These are phyloP conservation scores for Acanthosepion esculentum DNA, from an alignment of 2,888 invertebrate species.

Conservation along the genomic window DNA sequence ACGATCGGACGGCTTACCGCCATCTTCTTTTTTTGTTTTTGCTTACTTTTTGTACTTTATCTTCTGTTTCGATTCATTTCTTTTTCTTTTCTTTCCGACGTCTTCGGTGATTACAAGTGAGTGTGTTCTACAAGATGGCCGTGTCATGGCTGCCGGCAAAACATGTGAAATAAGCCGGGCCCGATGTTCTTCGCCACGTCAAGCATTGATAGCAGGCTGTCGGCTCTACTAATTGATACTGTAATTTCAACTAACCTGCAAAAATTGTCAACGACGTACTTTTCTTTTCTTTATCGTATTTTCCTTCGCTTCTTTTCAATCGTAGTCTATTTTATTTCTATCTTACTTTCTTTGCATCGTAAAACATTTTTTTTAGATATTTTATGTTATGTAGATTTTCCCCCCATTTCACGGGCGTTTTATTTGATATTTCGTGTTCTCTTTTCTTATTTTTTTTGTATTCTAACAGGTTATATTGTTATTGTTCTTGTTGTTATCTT, in stretches of 20 bases:
- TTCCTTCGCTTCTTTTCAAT: neutral
- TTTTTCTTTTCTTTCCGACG: conserved; percentile 10
- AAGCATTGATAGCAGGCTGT: conserved; percentile 33
- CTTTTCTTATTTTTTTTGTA: neutral
- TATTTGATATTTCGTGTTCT: neutral
- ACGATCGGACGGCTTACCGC: neutral
- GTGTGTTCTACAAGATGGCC: conserved; percentile 33
- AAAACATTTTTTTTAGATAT: neutral
- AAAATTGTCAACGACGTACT: neutral
- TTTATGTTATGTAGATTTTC: neutral
- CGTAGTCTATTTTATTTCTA: neutral
- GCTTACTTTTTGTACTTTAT: neutral
- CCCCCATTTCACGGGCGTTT: neutral
- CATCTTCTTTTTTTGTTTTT: neutral
- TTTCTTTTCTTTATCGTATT: neutral
- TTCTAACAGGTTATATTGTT: neutral
- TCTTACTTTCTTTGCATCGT: neutral
- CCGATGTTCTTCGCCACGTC: neutral
- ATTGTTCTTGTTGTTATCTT: neutral
- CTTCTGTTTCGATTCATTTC: neutral
- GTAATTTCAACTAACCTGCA: conserved; percentile 33
- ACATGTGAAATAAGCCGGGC: conserved; percentile 22
- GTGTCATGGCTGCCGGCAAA: conserved; percentile 33
- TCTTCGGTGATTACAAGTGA: conserved; percentile 33
- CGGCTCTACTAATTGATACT: conserved; percentile 33